phyloP scores from a whole-genome alignment of 2,797 vertebrate genomes.

The Hyperoplus immaculatus region DNA sequence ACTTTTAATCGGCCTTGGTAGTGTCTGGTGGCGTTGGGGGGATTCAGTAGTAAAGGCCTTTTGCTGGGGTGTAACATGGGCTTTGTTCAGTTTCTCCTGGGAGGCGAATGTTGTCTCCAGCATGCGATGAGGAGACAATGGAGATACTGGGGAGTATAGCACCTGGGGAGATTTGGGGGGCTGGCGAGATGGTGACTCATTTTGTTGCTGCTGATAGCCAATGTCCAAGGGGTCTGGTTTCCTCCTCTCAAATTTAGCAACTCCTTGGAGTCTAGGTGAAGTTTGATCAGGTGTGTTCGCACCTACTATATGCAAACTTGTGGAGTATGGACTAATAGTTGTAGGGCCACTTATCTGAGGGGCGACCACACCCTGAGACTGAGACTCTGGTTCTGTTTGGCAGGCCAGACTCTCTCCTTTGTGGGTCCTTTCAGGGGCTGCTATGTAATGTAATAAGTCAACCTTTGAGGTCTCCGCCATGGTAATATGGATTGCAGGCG shows the following conservation, averaged over 20 bases:
- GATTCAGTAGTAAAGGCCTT: slow-evolving; percentile 94
- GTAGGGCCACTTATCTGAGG: slow-evolving; percentile 94
- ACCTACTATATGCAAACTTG: slow-evolving; percentile 93
- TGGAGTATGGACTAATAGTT: slow-evolving; percentile 94
- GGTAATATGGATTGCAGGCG: slow-evolving; percentile 96
- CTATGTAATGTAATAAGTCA: slow-evolving; percentile 97
- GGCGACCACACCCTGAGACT: slow-evolving; percentile 90
- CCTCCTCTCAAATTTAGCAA: slow-evolving; percentile 94
- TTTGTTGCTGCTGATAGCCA: slow-evolving; percentile 91
- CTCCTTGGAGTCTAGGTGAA: slow-evolving; percentile 85
- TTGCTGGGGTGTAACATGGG: slow-evolving; percentile 97
- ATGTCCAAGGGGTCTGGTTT: slow-evolving; percentile 99
- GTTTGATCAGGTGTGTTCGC: slow-evolving; percentile 86
- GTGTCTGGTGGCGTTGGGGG: slow-evolving; percentile 92
- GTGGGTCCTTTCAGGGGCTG: slow-evolving; percentile 95
- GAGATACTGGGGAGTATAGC: slow-evolving; percentile 97
- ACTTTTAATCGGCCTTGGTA: slow-evolving; percentile 97
- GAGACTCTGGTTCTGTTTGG: slow-evolving; percentile 95
- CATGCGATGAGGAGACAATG: slow-evolving; percentile 96
- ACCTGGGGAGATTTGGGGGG: slow-evolving; percentile 98
- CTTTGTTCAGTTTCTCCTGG: slow-evolving; percentile 97
- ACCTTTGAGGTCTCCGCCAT: slow-evolving; percentile 93
- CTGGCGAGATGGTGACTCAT: slow-evolving; percentile 91
- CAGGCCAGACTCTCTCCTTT: slow-evolving; percentile 97
- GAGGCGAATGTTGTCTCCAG: slow-evolving; percentile 95